These are phyloP conservation scores for Zaprionus gabonicus DNA, from an alignment of 1,140 invertebrate genomes.

Conservation along the genomic window DNA sequence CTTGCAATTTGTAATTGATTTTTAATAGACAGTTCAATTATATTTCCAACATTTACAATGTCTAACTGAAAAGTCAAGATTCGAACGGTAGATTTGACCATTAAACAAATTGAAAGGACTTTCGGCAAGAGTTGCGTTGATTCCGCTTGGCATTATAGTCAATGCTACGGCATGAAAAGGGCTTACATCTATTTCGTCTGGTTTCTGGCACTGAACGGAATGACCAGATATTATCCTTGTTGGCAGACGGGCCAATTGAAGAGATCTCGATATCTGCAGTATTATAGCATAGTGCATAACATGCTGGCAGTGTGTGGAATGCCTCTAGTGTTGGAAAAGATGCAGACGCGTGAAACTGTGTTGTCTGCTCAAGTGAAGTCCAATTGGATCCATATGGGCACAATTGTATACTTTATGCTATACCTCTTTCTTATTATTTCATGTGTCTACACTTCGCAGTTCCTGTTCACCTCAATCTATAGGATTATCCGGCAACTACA, in stretches of 20 bases:
- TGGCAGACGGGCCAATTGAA: not conserved
- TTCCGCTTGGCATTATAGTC: not conserved
- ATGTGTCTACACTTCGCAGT: not conserved
- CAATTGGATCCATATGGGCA: not conserved
- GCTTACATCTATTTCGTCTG: not conserved
- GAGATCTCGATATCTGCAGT: slow-evolving; percentile 8
- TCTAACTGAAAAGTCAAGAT: not conserved
- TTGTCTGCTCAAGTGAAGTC: not conserved
- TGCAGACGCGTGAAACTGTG: not conserved
- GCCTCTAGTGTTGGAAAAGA: not conserved
- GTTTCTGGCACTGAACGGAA: slow-evolving; percentile 3
- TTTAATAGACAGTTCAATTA: not conserved
- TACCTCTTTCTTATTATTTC: not conserved
- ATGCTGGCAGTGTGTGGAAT: not conserved
- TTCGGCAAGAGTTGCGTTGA: not conserved
- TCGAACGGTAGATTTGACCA: not conserved
- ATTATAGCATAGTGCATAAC: slow-evolving; percentile 2
- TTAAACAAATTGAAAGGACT: slow-evolving; percentile 7
- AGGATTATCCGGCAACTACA: not conserved
- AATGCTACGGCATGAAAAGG: not conserved
- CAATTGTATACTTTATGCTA: not conserved
- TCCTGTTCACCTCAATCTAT: not conserved
- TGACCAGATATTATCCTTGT: slow-evolving; percentile 10
- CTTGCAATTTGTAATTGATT: not conserved
- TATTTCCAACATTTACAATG: not conserved